Evolutionary conservation across 2,797 vertebrate genomes (phyloP).

Genomic region (Ceyx erithaca): DNA sequence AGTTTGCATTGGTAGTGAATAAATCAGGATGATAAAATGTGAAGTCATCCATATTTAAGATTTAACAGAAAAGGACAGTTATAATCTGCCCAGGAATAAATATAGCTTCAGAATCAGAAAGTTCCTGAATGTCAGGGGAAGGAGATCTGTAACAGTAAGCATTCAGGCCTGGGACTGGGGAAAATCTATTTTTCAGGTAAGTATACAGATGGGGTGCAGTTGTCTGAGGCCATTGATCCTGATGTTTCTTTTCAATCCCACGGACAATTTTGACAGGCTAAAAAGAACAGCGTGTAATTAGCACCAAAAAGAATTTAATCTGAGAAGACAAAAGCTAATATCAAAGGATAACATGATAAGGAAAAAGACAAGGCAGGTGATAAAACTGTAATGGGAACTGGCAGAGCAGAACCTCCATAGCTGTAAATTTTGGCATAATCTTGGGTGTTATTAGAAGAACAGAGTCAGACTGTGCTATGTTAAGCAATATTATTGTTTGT

Average conservation of each 20-base stretch:
- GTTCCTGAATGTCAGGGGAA: constrained; percentile 9
- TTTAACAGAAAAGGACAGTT: constrained; percentile 33
- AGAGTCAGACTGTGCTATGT: neutral
- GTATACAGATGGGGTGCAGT: neutral
- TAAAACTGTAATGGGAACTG: constrained; percentile 17
- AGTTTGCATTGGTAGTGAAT: constrained; percentile 48
- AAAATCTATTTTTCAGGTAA: neutral
- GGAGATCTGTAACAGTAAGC: neutral
- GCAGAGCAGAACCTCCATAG: neutral
- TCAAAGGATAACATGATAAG: neutral
- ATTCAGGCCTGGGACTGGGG: neutral
- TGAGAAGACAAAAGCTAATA: constrained; percentile 23
- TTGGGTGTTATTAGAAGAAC: neutral
- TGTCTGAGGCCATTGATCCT: neutral
- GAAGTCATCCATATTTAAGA: constrained; percentile 54
- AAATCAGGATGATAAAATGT: constrained; percentile 55
- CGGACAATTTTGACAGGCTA: neutral
- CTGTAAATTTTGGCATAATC: constrained; percentile 24
- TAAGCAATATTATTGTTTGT: neutral
- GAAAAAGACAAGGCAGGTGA: neutral
- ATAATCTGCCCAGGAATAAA: constrained; percentile 13
- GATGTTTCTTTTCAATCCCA: neutral
- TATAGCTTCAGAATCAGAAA: neutral
- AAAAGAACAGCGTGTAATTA: neutral
- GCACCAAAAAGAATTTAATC: constrained; percentile 3